Base-by-base conservation (phyloP, 2,888 invertebrate species). In the Caenorhabditis sp. region DNA sequence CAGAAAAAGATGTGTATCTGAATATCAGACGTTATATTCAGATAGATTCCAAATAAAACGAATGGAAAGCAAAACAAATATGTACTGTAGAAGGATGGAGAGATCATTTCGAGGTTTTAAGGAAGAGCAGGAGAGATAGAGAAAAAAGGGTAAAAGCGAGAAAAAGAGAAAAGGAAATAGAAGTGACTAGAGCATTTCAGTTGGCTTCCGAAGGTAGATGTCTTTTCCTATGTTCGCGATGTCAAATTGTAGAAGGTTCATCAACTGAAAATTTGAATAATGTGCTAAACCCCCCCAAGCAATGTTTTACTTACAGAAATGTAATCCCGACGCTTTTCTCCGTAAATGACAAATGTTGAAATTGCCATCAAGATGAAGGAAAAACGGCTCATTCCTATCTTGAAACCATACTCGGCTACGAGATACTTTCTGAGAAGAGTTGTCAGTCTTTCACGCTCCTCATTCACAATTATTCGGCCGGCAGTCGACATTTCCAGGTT, bases 191-290 rank as follows among this genome's bases (percentile, higher is more conserved):
- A 58, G 17, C 63, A 76, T 63, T 37, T 76, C 65, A 7, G 48
- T 37, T 24, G 76, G 70, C 50, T 72, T 79, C 24, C 78, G 79
- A 53, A 83, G 73, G 50, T 81, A 81, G 35, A 81, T 74, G 27
- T 70, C 81, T 46, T 74, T 75, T 26, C 77, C 81, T 30, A 83
- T 43, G 30, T 76, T 78, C 1, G 79, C 77, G 24, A 83, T 30
- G 17, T 77, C 62, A 22, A 79, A 70, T 52, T 79, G 37, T 24
- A 80, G 37, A 9, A 83, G 6, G 39, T 63, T 72, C 62, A 74
- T 58, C 26, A 78, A 27, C 68, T 80, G 66, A 43, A 82, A 13
- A 9, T 22, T 32, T 24, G 30, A 27, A 56, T 15, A 24, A 22
- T 45, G 2, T 9, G 2, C 9, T 3, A 13, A 35, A 13, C 9